Base-by-base conservation (phyloP, 2,113 vertebrate species). In the Phoxinus phoxinus region DNA sequence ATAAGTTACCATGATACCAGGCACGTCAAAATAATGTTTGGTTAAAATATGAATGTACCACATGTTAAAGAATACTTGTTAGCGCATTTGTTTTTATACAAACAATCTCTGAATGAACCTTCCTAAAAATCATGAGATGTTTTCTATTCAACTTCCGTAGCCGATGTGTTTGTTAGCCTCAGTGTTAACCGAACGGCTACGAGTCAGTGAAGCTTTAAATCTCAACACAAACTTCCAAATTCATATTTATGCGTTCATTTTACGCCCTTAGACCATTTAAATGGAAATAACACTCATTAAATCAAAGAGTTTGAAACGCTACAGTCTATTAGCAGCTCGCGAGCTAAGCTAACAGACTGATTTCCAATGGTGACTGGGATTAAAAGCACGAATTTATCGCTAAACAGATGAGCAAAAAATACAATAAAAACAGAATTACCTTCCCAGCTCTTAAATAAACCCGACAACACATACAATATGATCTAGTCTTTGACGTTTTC, bases 131-230 rank as follows among this genome's bases (percentile, higher is more conserved):
- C 32, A 71, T 11, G 67, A 44, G 77, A 25, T 41, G 23, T 83
- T 71, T 58, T 58, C 61, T 4, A 10, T 72, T 83, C 13, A 9
- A 72, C 81, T 83, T 83, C 81, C 81, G 81, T 83, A 83, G 67
- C 67, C 81, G 48, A 5, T 56, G 23, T 25, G 46, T 72, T 19
- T 19, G 13, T 72, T 83, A 83, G 81, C 81, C 1, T 71, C 30
- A 9, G 30, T 56, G 81, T 67, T 83, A 83, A 83, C 81, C 23
- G 32, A n/a, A 25, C 30, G 19, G 67, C 51, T 12, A 48, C 19
- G 67, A 72, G 65, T 51, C 81, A 27, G 3, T 35, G 17, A 48
- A 51, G 48, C 73, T 30, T 76, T 23, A 51, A 76, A 53, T 32
- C 44, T 5, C 2, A 35, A 67, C 6, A 69, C 61, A 81, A 15